These are phyloP conservation scores for Drosophila subpulchrella DNA, from an alignment of 1,140 invertebrate species.

Conservation along the genomic window DNA sequence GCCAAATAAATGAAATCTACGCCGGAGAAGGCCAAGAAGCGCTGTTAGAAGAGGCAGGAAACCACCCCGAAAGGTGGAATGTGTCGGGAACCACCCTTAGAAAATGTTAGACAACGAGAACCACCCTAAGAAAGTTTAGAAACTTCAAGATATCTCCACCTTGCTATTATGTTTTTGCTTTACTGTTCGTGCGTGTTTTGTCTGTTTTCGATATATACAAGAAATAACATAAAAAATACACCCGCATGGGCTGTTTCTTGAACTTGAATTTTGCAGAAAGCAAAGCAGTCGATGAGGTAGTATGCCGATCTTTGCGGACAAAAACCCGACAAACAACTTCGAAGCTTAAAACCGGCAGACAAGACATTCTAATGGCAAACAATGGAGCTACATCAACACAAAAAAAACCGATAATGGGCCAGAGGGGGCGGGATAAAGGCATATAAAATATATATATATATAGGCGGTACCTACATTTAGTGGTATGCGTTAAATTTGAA, in stretches of 20 bases:
- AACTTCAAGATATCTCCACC: slow-evolving; percentile 58
- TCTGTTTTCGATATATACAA: slow-evolving; percentile 9
- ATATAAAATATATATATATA: slow-evolving; percentile 30
- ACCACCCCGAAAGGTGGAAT: slow-evolving; percentile 31
- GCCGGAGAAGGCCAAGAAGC: slow-evolving; percentile 46
- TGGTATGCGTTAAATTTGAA: slow-evolving; percentile 56
- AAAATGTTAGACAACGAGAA: slow-evolving; percentile 34
- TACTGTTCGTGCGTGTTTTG: neutral
- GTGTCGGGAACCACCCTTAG: slow-evolving; percentile 57
- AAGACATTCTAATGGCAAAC: slow-evolving; percentile 76
- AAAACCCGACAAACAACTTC: slow-evolving; percentile 77
- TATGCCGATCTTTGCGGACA: slow-evolving; percentile 12
- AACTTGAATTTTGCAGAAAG: slow-evolving; percentile 73
- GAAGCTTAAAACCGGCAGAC: slow-evolving; percentile 58
- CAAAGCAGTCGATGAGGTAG: slow-evolving; percentile 4
- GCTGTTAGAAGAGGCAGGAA: slow-evolving; percentile 18
- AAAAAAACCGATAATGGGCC: slow-evolving; percentile 18
- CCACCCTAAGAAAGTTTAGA: slow-evolving; percentile 53
- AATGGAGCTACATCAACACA: slow-evolving; percentile 48
- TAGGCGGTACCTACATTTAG: slow-evolving; percentile 13
- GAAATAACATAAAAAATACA: slow-evolving; percentile 17
- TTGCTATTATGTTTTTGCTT: slow-evolving; percentile 20
- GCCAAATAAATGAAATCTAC: slow-evolving; percentile 41
- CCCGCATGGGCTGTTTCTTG: slow-evolving; percentile 49
- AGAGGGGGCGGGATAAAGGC: slow-evolving; percentile 2